Percentiles rank a stretch among this genome's conserved stretches.
Evolutionary conservation across 2,113 vertebrate genomes (phyloP).

Genomic region (Fregata magnificens): DNA sequence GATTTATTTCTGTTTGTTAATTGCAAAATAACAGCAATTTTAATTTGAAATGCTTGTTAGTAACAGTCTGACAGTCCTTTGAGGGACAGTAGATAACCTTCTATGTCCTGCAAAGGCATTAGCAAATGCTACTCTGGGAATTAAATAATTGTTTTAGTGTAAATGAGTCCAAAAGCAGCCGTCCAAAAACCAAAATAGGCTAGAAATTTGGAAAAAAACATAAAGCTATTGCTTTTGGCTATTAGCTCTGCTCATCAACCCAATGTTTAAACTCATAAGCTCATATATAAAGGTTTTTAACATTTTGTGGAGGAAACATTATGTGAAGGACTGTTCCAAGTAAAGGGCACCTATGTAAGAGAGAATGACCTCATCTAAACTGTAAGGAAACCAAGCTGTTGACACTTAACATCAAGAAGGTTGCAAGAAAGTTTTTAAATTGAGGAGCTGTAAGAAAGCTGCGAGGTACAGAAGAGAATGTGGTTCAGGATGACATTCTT

Average conservation of each 20-base stretch:
- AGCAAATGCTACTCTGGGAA: neutral
- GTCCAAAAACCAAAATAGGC: conserved; percentile 1
- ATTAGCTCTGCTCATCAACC: conserved; percentile 27
- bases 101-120: conserved; percentile 54
- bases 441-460: neutral
- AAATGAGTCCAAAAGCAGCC: conserved; percentile 52
- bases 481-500: neutral
- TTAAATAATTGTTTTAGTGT: conserved; percentile 62
- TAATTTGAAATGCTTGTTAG: conserved; percentile 63
- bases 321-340: neutral
- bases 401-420: neutral
- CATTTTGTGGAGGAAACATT: neutral
- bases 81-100: conserved; percentile 48
- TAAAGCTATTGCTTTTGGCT: neutral
- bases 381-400: neutral
- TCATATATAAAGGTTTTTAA: neutral
- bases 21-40: conserved; percentile 48
- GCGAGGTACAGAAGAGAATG: neutral
- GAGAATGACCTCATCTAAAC: neutral
- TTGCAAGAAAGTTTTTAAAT: neutral
- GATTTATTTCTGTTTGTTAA: conserved; percentile 55
- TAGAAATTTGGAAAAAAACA: conserved; percentile 19
- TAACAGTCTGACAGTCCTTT: conserved; percentile 25
- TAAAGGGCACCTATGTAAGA: neutral
- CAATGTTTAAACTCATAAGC: neutral